Evolutionary conservation across 2,113 vertebrate species (phyloP).

Genomic region (Lepisosteus osseus): DNA sequence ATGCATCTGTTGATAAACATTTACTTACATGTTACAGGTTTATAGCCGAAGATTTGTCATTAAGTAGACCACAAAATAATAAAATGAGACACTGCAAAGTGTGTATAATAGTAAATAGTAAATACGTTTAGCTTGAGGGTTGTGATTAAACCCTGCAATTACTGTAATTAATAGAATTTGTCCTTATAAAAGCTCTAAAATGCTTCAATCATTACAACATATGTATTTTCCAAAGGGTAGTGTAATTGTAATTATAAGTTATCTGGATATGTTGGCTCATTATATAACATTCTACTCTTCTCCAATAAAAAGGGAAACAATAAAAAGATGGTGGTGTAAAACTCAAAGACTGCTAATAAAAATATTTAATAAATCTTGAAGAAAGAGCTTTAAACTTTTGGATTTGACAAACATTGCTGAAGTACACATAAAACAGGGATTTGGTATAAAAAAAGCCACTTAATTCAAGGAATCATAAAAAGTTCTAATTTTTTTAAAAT

Average conservation of each 20-base stretch:
- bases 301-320: neutral
- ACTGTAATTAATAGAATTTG: neutral
- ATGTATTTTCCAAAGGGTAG: neutral
- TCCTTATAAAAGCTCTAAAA: neutral
- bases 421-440: constrained; percentile 29
- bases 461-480: constrained; percentile 45
- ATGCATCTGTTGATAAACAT: no score
- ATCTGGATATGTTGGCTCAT: neutral
- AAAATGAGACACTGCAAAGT: no score
- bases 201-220: constrained; percentile 1
- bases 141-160: no score
- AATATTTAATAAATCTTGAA: constrained; percentile 14
- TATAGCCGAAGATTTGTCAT: no score
- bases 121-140: no score
- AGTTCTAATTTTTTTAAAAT: constrained; percentile 57
- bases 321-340: neutral
- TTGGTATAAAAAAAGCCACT: constrained; percentile 54
- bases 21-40: no score
- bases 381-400: constrained; percentile 40
- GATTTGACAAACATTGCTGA: constrained; percentile 50
- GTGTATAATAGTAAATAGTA: no score
- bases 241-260: neutral
- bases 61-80: no score
- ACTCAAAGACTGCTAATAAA: neutral
- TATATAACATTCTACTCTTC: neutral